Evolutionary conservation across 2,888 invertebrate species (phyloP), one percentile per base, ranked within the genome.

Genomic region (Microplitis deprimator): DNA sequence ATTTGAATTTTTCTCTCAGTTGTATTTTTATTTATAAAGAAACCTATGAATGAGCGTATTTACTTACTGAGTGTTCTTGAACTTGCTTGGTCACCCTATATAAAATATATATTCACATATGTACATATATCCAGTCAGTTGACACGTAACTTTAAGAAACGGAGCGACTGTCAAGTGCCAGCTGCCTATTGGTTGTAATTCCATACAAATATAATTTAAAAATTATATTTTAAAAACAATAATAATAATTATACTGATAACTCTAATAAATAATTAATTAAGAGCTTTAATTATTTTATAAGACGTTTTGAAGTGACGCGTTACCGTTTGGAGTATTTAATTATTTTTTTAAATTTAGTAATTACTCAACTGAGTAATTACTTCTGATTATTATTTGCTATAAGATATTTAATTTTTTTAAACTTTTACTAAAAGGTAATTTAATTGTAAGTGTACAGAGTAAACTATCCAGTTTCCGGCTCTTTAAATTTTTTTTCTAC

Each of bases 181-280:
- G 6, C 38, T 62, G 39, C 73, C 10, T 69, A 69, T 74, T 65
- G 59, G 20, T 50, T 10, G 10, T 59, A 8, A 17, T 59, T 3
- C 5, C 17, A 39, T 39, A 8, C 13, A 68, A 38, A 39, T 41
- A 68, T 68, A 16, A 7, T 50, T 50, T 50, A 8, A 8, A 13
- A 50, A 13, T 13, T 13, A 13, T 50, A 50, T 50, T 50, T 50
- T 50, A 13, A 50, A 50, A 50, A 50, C 8, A 50, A 13, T 50
- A 50, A 50, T 13, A 50, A 50, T 50, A 50, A 50, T 50, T 13
- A 50, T 13, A 50, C 50, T 8, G 13, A 1, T 50, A 50, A 4
- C 29, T 29, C 3, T 29, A 29, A 29, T 29, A 29, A 29, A 50
- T 50, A 7, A 50, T 50, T 5, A 50, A 50, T 13, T 50, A 13